These are phyloP conservation scores for Macaria liturata DNA, from an alignment of 2,888 invertebrate species.

Conservation along the genomic window DNA sequence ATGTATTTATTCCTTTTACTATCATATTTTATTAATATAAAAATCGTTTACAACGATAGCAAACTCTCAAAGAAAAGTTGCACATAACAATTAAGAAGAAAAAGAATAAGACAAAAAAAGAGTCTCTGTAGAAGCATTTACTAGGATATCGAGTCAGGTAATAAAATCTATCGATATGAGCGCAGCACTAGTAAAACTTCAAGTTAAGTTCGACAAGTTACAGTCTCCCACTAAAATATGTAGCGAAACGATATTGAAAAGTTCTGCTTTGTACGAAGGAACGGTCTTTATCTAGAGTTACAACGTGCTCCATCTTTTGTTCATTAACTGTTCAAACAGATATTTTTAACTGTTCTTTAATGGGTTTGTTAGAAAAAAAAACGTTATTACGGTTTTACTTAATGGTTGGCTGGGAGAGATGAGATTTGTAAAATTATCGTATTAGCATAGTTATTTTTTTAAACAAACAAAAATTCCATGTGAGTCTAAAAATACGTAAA, in stretches of 20 bases:
- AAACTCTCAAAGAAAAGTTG: too few relatives aligned
- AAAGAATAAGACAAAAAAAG: too few relatives aligned
- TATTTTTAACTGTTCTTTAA: slow-evolving; percentile 35
- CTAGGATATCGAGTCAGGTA: not conserved
- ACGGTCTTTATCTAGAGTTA: slow-evolving; percentile 52
- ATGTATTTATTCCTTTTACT: too few relatives aligned
- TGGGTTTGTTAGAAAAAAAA: slow-evolving; percentile 28
- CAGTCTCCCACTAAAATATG: slow-evolving; percentile 75
- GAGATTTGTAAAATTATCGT: too few relatives aligned
- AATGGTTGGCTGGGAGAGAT: too few relatives aligned
- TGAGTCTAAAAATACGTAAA: too few relatives aligned
- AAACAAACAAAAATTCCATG: too few relatives aligned
- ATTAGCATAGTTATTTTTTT: too few relatives aligned
- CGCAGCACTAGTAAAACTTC: slow-evolving; percentile 43
- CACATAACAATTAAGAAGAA: too few relatives aligned
- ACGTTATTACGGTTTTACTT: slow-evolving; percentile 4
- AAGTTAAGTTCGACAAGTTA: slow-evolving; percentile 74
- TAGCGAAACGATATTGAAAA: slow-evolving; percentile 79
- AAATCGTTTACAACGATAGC: too few relatives aligned
- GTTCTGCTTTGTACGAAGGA: slow-evolving; percentile 60
- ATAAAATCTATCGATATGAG: slow-evolving; percentile 18
- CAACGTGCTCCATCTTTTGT: slow-evolving; percentile 43
- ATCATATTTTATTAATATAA: too few relatives aligned
- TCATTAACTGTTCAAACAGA: slow-evolving; percentile 41
- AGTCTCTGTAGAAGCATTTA: too few relatives aligned